Evolutionary conservation across 2,113 vertebrate species (phyloP).

Genomic region (Nycticryphes semicollaris): DNA sequence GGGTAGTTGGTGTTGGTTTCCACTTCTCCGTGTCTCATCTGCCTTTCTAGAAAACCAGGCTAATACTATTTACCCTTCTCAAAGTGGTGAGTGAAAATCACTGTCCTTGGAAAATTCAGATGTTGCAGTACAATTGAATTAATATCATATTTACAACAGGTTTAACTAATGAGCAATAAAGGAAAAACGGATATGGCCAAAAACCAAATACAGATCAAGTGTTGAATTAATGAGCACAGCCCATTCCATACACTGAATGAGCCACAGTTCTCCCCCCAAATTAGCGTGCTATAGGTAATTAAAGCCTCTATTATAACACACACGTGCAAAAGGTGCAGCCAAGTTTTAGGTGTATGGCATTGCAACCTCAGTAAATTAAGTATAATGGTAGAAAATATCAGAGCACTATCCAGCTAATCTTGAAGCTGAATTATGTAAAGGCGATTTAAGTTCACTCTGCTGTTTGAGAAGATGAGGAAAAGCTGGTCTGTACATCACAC

Average conservation of each 20-base stretch:
- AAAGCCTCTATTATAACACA: not conserved
- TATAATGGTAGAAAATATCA: not conserved
- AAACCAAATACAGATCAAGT: not conserved
- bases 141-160: not conserved
- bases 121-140: not conserved
- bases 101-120: not conserved
- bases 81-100: not conserved
- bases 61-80: not conserved
- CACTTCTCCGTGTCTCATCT: not conserved
- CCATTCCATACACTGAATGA: not conserved
- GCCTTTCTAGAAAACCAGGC: not conserved
- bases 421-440: not conserved
- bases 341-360: not conserved
- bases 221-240: not conserved
- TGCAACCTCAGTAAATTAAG: not conserved
- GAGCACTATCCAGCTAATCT: not conserved
- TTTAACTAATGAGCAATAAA: not conserved
- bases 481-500: not conserved
- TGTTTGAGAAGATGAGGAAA: not conserved
- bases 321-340: not conserved
- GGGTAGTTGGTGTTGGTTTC: not conserved
- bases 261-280: not conserved
- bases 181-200: not conserved
- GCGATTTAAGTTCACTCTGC: not conserved
- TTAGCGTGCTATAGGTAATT: not conserved